These are phyloP conservation scores for Cossypha niveicapilla DNA, from an alignment of 2,797 vertebrate species.

Conservation along the genomic window DNA sequence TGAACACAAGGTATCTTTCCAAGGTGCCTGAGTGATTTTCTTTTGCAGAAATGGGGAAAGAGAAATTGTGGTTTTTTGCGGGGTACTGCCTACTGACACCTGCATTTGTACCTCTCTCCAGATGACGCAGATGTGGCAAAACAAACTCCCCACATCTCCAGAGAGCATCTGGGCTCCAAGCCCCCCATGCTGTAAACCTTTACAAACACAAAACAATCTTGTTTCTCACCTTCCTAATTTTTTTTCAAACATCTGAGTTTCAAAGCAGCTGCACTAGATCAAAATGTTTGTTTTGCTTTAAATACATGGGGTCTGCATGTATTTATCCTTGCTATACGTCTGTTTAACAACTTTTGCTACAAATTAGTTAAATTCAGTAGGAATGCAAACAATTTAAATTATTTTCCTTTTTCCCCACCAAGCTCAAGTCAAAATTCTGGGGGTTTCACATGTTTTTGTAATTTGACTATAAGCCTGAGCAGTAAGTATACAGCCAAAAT, in stretches of 20 bases:
- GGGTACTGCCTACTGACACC: not conserved
- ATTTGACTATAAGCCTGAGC: not conserved
- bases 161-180: accelerated
- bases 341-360: not conserved
- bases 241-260: not conserved
- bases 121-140: not conserved
- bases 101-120: not conserved
- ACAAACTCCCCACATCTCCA: not conserved
- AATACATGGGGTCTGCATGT: not conserved
- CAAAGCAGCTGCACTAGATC: not conserved
- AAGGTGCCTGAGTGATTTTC: not conserved
- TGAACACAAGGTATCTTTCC: not conserved
- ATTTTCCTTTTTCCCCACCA: not conserved
- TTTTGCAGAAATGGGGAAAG: not conserved
- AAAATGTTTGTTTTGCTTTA: not conserved
- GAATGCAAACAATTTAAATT: not conserved
- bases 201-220: not conserved
- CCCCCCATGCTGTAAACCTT: not conserved
- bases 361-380: not conserved
- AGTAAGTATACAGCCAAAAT: not conserved
- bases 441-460: not conserved
- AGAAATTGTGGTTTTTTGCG: not conserved
- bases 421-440: not conserved
- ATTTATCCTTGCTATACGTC: not conserved
- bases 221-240: not conserved